Base-by-base conservation (phyloP, 1,140 invertebrate genomes). In the Penaeus indicus region DNA sequence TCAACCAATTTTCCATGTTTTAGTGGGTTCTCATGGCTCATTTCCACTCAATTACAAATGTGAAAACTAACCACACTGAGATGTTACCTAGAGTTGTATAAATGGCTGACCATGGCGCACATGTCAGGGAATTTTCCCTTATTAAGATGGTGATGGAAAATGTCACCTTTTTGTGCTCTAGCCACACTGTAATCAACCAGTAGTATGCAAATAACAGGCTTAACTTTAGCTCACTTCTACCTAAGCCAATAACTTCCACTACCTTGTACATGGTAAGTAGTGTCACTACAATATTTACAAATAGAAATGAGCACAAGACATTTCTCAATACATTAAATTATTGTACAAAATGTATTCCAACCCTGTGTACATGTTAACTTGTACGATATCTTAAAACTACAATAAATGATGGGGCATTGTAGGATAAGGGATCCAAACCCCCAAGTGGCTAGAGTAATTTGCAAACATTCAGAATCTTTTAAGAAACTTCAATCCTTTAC, bases 311-410 rank as follows among this genome's bases (percentile, higher is more conserved):
- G 88, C 88, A 89, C 78, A 89, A 89, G 83, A 89, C 88, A 85
- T 89, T 80, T 85, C 84, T 85, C 84, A 85, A 84, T 89, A 89
- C 88, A 89, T 89, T 89, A 89, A 85, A 89, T 85, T 89, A 89
- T 89, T 89, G 88, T 89, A 89, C 88, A 89, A 89, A 89, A 89
- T 89, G 88, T 89, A 89, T 89, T 85, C 88, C 88, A 89, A 89
- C 88, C 88, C 88, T 89, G 88, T 89, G 88, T 89, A 89, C 88
- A 89, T 89, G 88, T 89, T 89, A 89, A 85, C 88, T 89, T 89
- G 88, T 89, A 89, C 88, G 84, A 85, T 89, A 85, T 61, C 88
- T 89, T 89, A 89, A 89, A 89, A 85, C 78, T 85, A 85, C 83
- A 69, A 85, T 85, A 85, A 89, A 89, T 69, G 83, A 85, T 63